Base-by-base conservation (phyloP, 2,797 vertebrate species). In the Phalanger gymnotis region DNA sequence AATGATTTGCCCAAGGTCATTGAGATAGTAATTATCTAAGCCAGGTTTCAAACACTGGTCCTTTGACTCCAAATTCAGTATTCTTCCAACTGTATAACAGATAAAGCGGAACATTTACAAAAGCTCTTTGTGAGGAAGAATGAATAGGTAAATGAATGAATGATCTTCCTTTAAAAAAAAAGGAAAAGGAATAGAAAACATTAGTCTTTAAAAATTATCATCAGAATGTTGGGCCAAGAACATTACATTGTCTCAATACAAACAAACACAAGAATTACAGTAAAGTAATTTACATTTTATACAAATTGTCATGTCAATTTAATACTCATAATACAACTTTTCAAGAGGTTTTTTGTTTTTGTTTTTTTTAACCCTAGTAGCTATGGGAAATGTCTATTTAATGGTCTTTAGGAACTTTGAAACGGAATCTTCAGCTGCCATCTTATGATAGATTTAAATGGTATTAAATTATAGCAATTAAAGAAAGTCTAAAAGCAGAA, bases 321-420 rank as follows among this genome's bases (percentile, higher is more conserved):
- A 30, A 73, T 10, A 58, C 2, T 81, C 55, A 19, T 22, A 25
- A 34, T 81, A 92, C 90, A 58, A 91, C 54, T 56, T 91, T 1
- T 5, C 34, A 56, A 28, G 31, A 52, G 28, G 13, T 81, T 93
- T 93, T 94, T 9, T 14, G 34, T 57, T 57, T 57, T 28, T 6
- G 2, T 31, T 58, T 31, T 31, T 57, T 34, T 61, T 58, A 58
- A 3, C n/a, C 34, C 5, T 40, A 73, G 1, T 47, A 55, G 12
- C 66, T 91, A 27, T 92, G 34, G 28, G 93, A 92, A 92, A 91
- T 34, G 53, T 30, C 52, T 93, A 34, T 91, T 54, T 11, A 34
- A 13, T 53, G 53, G 14, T 53, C 58, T 95, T 92, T 90, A 54
- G 53, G 47, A 95, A 92, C n/a, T 51, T 94, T n/a, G 92, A 53